Conservation (phyloP, 2,113 vertebrate genomes). For the Corythornis madagascariensis region DNA sequence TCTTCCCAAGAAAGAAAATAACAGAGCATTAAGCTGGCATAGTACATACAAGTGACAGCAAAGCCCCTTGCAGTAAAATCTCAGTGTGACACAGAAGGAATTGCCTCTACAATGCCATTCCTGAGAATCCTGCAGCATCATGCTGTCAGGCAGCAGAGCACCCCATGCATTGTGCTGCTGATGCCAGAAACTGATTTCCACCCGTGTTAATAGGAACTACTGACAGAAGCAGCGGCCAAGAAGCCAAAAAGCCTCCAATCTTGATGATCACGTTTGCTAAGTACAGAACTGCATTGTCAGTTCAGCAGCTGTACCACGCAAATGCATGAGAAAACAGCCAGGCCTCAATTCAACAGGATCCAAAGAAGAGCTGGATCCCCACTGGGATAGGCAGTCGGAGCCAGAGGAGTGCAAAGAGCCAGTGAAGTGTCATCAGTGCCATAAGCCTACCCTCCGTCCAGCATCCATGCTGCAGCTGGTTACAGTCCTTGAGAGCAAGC, state of each 20-base stretch:
- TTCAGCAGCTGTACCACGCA: background rate
- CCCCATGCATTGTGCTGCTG: background rate
- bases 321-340: background rate
- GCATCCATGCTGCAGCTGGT: fast-evolving
- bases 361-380: background rate
- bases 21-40: background rate
- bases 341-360: background rate
- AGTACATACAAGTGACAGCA: background rate
- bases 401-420: fast-evolving
- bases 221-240: background rate
- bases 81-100: slow-evolving; percentile 20
- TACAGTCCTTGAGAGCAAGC: background rate
- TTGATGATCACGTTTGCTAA: background rate
- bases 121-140: background rate
- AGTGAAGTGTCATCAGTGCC: background rate
- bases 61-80: slow-evolving; percentile 8
- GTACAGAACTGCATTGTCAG: background rate
- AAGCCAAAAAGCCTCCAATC: slow-evolving; percentile 7
- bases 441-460: background rate
- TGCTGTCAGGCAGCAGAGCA: background rate
- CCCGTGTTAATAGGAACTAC: slow-evolving; percentile 41
- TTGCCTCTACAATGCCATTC: background rate
- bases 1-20: background rate
- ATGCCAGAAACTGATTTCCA: slow-evolving; percentile 9
- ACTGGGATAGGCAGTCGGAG: background rate